Conservation (phyloP, 2,113 vertebrate species). For the Xiphorhynchus elegans region DNA sequence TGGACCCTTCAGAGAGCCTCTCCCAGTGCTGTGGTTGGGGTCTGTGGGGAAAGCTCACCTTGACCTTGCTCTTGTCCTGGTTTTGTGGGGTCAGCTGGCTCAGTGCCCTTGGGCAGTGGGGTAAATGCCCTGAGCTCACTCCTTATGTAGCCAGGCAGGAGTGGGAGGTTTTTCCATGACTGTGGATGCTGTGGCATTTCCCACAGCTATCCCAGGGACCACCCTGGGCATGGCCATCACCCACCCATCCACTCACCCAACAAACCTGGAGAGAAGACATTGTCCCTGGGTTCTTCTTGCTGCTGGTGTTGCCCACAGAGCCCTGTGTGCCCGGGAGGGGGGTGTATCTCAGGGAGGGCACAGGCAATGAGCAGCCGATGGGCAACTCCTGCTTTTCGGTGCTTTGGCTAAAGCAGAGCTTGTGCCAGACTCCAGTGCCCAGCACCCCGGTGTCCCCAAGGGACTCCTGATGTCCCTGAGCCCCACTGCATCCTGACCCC, state of each 20-base stretch:
- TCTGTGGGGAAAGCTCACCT: background rate
- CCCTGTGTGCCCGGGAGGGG: accelerated
- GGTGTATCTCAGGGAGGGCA: background rate
- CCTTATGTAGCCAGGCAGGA: accelerated
- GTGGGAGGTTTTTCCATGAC: background rate
- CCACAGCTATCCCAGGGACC: accelerated
- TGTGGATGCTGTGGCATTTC: accelerated
- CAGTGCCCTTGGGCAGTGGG: background rate
- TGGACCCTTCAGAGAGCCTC: background rate
- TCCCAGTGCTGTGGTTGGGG: accelerated
- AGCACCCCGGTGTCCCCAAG: background rate
- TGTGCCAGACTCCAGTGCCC: accelerated
- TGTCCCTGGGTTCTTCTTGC: background rate
- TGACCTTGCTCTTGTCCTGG: background rate
- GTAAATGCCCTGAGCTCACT: background rate
- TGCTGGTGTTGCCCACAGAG: background rate
- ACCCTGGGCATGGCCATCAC: accelerated
- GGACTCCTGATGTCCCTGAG: background rate
- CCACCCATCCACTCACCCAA: background rate
- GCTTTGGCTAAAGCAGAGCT: background rate
- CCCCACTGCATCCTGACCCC: background rate
- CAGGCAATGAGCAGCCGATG: background rate
- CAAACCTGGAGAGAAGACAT: background rate
- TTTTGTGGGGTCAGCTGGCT: background rate
- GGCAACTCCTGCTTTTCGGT: background rate